Percentiles rank a stretch among this genome's conserved stretches.
phyloP scores from a whole-genome alignment of 2,113 vertebrate genomes.

The Apteryx owenii region DNA sequence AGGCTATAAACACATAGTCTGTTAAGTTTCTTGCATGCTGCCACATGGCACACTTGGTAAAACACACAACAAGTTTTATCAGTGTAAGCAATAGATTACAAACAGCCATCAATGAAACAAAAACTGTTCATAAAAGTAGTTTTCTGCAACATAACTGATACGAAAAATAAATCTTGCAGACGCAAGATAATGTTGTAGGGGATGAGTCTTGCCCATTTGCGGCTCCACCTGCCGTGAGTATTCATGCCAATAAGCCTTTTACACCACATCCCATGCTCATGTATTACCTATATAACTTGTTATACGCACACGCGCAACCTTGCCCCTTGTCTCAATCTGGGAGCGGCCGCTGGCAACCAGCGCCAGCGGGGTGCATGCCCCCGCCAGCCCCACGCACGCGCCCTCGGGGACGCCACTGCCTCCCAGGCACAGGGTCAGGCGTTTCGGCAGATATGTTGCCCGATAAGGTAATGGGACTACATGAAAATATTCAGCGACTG shows the following conservation, averaged over 20 bases:
- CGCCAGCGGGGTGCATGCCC: not conserved
- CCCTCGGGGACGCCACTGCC: too few relatives aligned
- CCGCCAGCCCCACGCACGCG: too few relatives aligned
- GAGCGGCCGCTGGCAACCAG: too few relatives aligned
- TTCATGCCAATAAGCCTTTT: not conserved
- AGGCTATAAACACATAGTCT: fast-evolving
- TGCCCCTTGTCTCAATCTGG: too few relatives aligned
- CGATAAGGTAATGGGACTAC: too few relatives aligned
- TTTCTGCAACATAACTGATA: not conserved
- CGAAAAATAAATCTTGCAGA: not conserved
- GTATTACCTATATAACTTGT: not conserved
- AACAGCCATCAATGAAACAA: not conserved
- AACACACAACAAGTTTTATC: not conserved
- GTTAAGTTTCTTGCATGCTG: not conserved
- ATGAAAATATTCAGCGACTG: too few relatives aligned
- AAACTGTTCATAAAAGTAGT: not conserved
- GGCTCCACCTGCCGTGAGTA: not conserved
- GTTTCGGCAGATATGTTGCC: too few relatives aligned
- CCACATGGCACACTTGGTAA: fast-evolving
- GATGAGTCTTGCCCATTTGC: not conserved
- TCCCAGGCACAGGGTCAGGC: too few relatives aligned
- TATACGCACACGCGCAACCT: not conserved
- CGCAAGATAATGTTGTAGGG: not conserved
- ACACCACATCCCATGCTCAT: not conserved
- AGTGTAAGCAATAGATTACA: not conserved